A percentile compares a stretch with the other conserved stretches of the same genome.
phyloP scores from a whole-genome alignment of 2,888 invertebrate species.

The Cosmia trapezina region DNA sequence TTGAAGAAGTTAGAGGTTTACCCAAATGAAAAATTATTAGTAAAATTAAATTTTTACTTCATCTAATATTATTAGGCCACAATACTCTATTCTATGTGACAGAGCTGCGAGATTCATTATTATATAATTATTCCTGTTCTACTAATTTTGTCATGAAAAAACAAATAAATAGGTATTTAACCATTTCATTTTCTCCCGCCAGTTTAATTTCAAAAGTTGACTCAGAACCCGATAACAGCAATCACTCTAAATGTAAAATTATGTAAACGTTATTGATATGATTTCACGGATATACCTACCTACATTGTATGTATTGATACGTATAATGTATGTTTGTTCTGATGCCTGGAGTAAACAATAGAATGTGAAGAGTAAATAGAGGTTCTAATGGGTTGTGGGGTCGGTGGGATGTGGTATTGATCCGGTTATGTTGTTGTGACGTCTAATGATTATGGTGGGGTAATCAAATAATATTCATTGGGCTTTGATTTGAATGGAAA shows the following conservation, averaged over 20 bases:
- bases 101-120: background rate
- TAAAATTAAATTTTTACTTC: background rate
- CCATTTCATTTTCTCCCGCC: too few species aligned
- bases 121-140: background rate
- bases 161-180: background rate
- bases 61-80: background rate
- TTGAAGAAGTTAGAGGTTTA: background rate
- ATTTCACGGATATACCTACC: constrained; percentile 18
- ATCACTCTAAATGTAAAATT: constrained; percentile 27
- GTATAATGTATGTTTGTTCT: constrained; percentile 46
- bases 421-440: constrained; percentile 23
- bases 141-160: background rate
- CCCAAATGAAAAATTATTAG: background rate
- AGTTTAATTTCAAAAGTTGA: background rate
- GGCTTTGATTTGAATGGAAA: constrained; percentile 19
- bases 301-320: constrained; percentile 39
- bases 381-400: constrained; percentile 40
- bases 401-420: constrained; percentile 45
- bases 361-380: constrained; percentile 40
- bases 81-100: background rate
- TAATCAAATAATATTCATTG: constrained; percentile 22
- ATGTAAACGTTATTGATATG: constrained; percentile 31
- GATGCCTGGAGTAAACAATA: constrained; percentile 28
- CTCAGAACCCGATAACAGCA: constrained; percentile 9
- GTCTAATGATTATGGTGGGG: background rate